A percentile compares a stretch with the other conserved stretches of the same genome.
phyloP scores from a whole-genome alignment of 2,113 vertebrate genomes.

The Crotalus helleri region DNA sequence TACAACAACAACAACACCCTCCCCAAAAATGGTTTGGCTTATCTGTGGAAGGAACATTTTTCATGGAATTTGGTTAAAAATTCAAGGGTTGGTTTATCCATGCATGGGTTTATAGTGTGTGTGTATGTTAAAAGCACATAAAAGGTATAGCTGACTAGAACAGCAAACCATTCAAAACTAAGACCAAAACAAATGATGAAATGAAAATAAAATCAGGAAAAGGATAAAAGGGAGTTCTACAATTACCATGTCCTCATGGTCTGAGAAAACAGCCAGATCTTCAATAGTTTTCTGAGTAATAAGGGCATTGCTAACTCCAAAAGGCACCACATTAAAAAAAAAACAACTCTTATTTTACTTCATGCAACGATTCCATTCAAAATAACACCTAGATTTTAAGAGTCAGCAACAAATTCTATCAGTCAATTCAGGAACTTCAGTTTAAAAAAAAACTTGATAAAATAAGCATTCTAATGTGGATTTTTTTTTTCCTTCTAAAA shows the following conservation, averaged over 20 bases:
- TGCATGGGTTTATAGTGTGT: not conserved
- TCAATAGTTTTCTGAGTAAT: not conserved
- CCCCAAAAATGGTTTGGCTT: not conserved
- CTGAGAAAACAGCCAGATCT: not conserved
- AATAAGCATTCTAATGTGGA: not conserved
- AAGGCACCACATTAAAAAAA: not conserved
- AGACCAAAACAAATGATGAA: not conserved
- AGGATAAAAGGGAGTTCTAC: not conserved
- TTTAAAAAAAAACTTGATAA: not conserved
- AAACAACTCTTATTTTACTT: not conserved
- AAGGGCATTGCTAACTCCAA: not conserved
- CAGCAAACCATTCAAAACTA: not conserved
- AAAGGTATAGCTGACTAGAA: not conserved
- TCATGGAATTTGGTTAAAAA: not conserved
- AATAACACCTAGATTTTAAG: not conserved
- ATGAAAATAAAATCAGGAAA: not conserved
- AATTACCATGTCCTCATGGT: not conserved
- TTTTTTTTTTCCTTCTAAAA: not conserved
- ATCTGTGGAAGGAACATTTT: not conserved
- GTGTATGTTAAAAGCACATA: not conserved
- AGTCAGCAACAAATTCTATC: not conserved
- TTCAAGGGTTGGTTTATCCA: not conserved
- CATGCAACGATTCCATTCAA: not conserved
- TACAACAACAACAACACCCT: not conserved
- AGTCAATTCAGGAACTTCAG: not conserved